Percentiles rank a stretch among this genome's conserved stretches.
Conservation (phyloP, 2,113 vertebrate genomes). For the Lynx canadensis region DNA sequence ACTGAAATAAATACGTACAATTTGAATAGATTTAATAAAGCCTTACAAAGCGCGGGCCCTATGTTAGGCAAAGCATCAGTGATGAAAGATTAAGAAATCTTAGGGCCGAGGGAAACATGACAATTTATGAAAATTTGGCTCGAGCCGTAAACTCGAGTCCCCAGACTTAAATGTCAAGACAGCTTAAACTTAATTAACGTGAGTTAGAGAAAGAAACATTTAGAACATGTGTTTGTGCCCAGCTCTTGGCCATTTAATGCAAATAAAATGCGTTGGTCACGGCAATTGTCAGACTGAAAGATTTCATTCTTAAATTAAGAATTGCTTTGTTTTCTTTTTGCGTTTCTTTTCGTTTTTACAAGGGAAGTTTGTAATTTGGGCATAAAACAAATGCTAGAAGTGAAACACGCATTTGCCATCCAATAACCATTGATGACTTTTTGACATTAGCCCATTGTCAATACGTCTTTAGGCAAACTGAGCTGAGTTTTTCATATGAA, state of each 20-base stretch:
- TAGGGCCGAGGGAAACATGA: neutral
- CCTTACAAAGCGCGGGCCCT: neutral
- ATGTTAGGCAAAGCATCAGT: neutral
- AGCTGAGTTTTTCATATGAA: neutral
- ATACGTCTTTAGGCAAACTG: neutral
- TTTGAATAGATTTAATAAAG: neutral
- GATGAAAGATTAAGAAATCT: neutral
- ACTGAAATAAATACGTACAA: neutral
- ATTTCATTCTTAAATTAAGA: neutral
- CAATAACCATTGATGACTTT: neutral
- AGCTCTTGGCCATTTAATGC: neutral
- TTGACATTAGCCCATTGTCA: neutral
- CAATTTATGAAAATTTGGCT: constrained; percentile 18
- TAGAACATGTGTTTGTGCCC: neutral
- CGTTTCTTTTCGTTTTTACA: neutral
- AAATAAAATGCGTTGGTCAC: neutral
- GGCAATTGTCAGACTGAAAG: neutral
- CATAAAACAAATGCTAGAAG: neutral
- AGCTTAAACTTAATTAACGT: neutral
- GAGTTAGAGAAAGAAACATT: neutral
- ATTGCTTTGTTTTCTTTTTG: neutral
- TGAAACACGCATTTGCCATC: neutral
- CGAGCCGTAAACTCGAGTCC: neutral
- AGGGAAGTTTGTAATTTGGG: neutral
- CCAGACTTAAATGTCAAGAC: neutral